Evolutionary conservation across 2,888 invertebrate species (phyloP), one percentile per base, ranked within the genome.

Genomic region (Cyclophora albipunctata): DNA sequence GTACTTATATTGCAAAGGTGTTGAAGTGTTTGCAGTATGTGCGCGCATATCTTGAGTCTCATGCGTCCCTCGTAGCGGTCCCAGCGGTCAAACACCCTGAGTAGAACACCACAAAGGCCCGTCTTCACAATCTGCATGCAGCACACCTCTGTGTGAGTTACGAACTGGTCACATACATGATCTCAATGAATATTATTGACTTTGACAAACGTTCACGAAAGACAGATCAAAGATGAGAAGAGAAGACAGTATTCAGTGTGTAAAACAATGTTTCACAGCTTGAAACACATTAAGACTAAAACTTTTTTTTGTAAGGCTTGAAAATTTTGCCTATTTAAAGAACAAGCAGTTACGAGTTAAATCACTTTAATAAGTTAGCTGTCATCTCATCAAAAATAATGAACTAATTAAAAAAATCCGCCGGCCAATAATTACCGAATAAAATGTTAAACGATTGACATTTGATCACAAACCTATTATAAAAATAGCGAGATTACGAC

Each of bases 61-160:
- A 91, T 87, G 73, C 90, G 90, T 5, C 91, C 91, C 64, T 91
- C 91, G 75, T 90, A 91, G 69, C 90, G 90, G 58, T 92, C 91
- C 91, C 92, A 91, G 42, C 90, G 84, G 71, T 91, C 91, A 78
- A 92, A 91, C 65, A 91, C 87, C 58, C 91, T 83, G 73, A 91
- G 85, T 53, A 92, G 75, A 61, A 90, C 81, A 68, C 83, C 81
- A 66, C 90, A 85, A 62, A 91, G 84, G 59, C 91, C 91, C 65
- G 89, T 87, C 84, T 91, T 91, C 66, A 91, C 90, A 70, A 92
- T 90, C 81, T 91, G 91, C 75, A 88, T 89, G 80, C 91, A 91
- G 85, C 91, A 91, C 68, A 90, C 81, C 81, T 89, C 92, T 92
- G 85, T 79, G 75, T 84, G 78, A 84, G 84, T 84, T 81, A 84